phyloP scores from a whole-genome alignment of 2,797 vertebrate species.

The Eutrigla gurnardus region DNA sequence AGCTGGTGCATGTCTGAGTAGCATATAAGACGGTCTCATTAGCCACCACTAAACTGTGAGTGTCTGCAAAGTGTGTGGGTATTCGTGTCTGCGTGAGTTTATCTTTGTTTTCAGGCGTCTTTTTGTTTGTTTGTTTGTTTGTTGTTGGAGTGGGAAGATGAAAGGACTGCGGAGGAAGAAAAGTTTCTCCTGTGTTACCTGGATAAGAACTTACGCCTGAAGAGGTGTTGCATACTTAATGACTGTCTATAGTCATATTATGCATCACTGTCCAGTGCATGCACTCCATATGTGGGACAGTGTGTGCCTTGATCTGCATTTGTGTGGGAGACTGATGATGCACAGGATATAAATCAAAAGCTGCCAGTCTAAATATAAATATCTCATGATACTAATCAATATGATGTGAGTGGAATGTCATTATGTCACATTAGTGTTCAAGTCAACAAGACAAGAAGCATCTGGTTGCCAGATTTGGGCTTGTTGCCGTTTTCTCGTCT shows the following conservation, averaged over 20 bases:
- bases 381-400: not conserved
- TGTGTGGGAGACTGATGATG: not conserved
- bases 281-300: not conserved
- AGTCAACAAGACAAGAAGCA: constrained; percentile 7
- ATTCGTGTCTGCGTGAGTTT: constrained; percentile 28
- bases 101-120: constrained; percentile 51
- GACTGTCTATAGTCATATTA: constrained; percentile 6
- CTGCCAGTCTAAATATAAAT: not conserved
- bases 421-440: constrained; percentile 8
- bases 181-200: constrained; percentile 50
- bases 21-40: constrained; percentile 51
- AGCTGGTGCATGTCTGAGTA: constrained; percentile 40
- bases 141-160: constrained; percentile 56
- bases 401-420: not conserved
- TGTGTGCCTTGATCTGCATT: not conserved
- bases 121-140: constrained; percentile 32
- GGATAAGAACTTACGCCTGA: constrained; percentile 42
- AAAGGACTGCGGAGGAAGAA: constrained; percentile 42
- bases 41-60: constrained; percentile 39
- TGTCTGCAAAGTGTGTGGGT: constrained; percentile 31
- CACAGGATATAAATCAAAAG: not conserved
- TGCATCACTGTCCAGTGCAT: constrained; percentile 6
- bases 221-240: constrained; percentile 27
- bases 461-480: not conserved
- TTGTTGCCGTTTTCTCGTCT: no score